Percentiles rank a stretch among this genome's conserved stretches.
phyloP scores from a whole-genome alignment of 2,797 vertebrate species.

The Meriones psammophilus region DNA sequence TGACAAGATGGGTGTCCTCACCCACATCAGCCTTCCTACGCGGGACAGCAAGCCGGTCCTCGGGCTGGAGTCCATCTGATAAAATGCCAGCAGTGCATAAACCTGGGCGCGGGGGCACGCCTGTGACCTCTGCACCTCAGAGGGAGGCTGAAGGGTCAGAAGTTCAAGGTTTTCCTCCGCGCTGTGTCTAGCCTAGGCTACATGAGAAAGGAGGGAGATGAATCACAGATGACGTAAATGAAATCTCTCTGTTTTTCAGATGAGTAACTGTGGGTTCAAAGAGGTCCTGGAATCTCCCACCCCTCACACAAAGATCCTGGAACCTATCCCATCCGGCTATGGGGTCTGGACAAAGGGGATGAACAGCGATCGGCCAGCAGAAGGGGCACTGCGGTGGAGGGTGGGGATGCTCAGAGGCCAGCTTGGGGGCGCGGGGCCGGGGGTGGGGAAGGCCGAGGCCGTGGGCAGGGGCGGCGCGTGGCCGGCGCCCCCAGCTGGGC shows the following conservation, averaged over 20 bases:
- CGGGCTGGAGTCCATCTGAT: not conserved
- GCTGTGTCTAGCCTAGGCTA: not conserved
- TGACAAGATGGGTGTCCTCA: not conserved
- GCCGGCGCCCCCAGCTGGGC: conserved; percentile 84
- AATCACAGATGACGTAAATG: not conserved
- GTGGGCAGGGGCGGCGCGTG: conserved; percentile 77
- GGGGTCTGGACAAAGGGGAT: not conserved
- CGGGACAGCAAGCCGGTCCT: not conserved
- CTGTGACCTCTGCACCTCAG: not conserved
- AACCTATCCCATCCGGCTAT: not conserved
- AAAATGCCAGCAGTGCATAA: not conserved
- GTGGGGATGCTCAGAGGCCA: not conserved
- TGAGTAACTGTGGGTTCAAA: conserved; percentile 17
- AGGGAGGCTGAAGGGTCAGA: not conserved
- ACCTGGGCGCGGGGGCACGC: not conserved
- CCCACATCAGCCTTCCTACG: not conserved
- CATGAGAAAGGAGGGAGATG: not conserved
- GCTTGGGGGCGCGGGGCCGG: not conserved
- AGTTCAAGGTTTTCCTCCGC: not conserved
- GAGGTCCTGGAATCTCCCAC: not conserved
- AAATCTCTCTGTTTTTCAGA: conserved; percentile 33
- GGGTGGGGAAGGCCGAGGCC: conserved; percentile 41
- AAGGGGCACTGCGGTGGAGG: not conserved
- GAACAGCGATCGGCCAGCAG: not conserved
- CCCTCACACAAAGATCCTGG: not conserved